Base-by-base conservation (phyloP, 2,113 vertebrate genomes). In the Scophthalmus maximus region DNA sequence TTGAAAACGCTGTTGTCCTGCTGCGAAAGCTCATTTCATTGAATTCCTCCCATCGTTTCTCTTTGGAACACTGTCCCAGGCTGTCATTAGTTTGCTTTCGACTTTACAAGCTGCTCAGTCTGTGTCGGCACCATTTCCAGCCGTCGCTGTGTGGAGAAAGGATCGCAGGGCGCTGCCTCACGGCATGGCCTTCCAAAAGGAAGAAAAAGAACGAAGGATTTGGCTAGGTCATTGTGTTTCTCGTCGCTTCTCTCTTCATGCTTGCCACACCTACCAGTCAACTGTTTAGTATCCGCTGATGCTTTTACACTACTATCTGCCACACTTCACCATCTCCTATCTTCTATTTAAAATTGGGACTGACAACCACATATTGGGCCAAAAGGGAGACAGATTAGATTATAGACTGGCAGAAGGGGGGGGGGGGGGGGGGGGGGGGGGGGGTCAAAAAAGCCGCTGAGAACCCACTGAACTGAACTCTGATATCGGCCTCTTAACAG, bases 281-380 rank as follows among this genome's bases (percentile, higher is more conserved):
- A 70, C 60, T 44, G 17, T 78, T 73, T 61, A 61, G 64, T 58
- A 87, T 73, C 57, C 44, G 38, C 55, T 25, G 44, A 29, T 76
- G 75, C 65, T 18, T 67, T 60, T 73, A 22, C 1, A 51, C 0
- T 11, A 32, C 40, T 10, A 75, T 76, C 59, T 46, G 61, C 42
- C 49, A 40, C 29, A 32, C 27, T 81, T 74, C 38, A 52, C 32
- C 59, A 22, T 81, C 52, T 52, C 17, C 68, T 32, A 7, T 61
- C 56, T 66, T 57, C 12, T 30, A 5, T 68, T 49, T 12, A 1
- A 71, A 85, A 87, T 75, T 8, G 46, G 47, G 57, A 67, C 57
- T 82, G 84, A 90, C 82, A 84, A 55, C 65, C 82, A 51, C 58
- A 88, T 84, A 78, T 61, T 78, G 69, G 63, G 66, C 71, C 68